Conservation (phyloP, 2,113 vertebrate species). For the Alligator mississippiensis region DNA sequence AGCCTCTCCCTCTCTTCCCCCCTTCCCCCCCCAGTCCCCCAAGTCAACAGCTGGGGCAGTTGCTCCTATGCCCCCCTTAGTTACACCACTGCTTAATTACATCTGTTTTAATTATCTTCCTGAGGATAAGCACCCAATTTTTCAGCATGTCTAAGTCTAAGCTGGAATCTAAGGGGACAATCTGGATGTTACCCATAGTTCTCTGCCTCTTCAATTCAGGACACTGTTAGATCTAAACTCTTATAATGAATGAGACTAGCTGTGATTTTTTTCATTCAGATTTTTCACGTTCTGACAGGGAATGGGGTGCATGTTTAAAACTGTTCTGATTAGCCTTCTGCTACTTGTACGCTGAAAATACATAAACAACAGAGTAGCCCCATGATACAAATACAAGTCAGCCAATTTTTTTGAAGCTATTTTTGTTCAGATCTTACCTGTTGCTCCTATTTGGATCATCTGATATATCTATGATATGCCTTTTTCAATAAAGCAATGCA, state of each 20-base stretch:
- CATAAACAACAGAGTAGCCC: neutral
- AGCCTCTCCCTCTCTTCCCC: too few relatives aligned
- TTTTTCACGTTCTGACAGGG: neutral
- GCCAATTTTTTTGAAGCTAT: neutral
- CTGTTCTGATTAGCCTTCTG: neutral
- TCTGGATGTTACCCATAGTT: neutral
- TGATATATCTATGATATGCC: neutral
- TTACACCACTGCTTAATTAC: too few relatives aligned
- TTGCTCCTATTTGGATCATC: neutral
- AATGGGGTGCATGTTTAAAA: neutral
- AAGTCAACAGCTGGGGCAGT: too few relatives aligned
- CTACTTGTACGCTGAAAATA: too few relatives aligned
- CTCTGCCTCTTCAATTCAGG: neutral
- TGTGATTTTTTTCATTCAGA: neutral
- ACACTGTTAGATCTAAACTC: rapidly evolving
- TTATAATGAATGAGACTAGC: neutral
- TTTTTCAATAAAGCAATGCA: constrained; percentile 3
- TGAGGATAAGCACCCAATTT: too few relatives aligned
- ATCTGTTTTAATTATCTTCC: too few relatives aligned
- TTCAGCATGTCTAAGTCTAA: too few relatives aligned
- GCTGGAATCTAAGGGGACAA: too few relatives aligned
- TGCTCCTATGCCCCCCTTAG: too few relatives aligned
- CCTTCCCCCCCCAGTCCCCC: too few relatives aligned
- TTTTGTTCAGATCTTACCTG: neutral
- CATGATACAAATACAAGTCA: constrained; percentile 8